Percentiles rank a stretch among this genome's conserved stretches.
Conservation (phyloP, 2,113 vertebrate genomes). For the Hemiprocne comata region DNA sequence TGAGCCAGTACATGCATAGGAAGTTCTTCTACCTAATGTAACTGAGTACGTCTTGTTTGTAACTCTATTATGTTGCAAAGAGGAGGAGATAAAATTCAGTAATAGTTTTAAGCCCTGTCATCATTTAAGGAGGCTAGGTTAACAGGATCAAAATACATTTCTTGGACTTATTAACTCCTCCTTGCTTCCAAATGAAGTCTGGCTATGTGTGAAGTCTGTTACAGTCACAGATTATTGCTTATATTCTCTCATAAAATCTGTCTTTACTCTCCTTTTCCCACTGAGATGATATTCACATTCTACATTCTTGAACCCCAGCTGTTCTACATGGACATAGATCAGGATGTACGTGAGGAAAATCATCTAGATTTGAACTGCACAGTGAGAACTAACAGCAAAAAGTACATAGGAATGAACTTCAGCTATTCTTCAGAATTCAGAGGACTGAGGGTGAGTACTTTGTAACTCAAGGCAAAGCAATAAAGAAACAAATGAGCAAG, state of each 20-base stretch:
- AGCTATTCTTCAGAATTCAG: not conserved
- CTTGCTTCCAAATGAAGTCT: not conserved
- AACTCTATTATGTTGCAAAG: not conserved
- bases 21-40: not conserved
- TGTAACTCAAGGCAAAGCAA: conserved; percentile 16
- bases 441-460: not conserved
- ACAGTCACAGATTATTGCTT: not conserved
- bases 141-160: not conserved
- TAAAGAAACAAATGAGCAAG: conserved; percentile 52
- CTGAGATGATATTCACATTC: not conserved
- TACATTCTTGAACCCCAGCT: not conserved
- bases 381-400: not conserved
- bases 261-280: not conserved
- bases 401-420: not conserved
- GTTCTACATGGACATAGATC: not conserved
- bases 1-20: not conserved
- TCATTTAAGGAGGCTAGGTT: not conserved
- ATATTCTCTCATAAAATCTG: not conserved
- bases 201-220: not conserved
- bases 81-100: not conserved
- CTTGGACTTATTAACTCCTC: not conserved
- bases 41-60: not conserved
- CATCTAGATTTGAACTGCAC: not conserved
- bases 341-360: not conserved
- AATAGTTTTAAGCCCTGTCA: not conserved